These are phyloP conservation scores for Pelecanus crispus DNA, from an alignment of 2,113 vertebrate species.

Conservation along the genomic window DNA sequence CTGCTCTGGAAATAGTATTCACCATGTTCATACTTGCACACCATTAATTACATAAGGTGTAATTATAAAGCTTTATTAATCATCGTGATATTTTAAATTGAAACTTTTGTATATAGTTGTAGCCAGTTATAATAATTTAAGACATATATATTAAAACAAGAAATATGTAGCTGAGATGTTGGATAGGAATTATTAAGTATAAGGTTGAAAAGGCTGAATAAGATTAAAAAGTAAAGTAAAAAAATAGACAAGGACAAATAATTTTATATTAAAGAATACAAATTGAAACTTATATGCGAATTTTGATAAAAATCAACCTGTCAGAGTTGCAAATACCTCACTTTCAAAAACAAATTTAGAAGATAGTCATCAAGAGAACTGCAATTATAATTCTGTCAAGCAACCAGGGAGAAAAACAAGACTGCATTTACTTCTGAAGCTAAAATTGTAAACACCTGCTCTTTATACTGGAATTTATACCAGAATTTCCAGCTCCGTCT, in stretches of 20 bases:
- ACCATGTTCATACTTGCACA: slow-evolving; percentile 3
- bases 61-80: slow-evolving; percentile 46
- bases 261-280: not conserved
- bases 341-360: slow-evolving; percentile 17
- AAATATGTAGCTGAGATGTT: not conserved
- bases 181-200: not conserved
- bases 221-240: not conserved
- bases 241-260: not conserved
- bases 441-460: slow-evolving; percentile 39
- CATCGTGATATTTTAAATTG: slow-evolving; percentile 23
- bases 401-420: not conserved
- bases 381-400: not conserved
- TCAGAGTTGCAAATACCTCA: slow-evolving; percentile 4
- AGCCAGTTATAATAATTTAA: not conserved
- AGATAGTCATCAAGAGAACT: not conserved
- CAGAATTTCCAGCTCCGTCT: not conserved
- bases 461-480: not conserved
- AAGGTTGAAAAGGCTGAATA: not conserved
- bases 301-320: slow-evolving; percentile 7
- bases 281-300: not conserved
- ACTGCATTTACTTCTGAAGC: slow-evolving; percentile 30
- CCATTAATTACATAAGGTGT: slow-evolving; percentile 23
- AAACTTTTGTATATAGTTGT: not conserved
- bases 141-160: not conserved
- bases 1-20: not conserved